Evolutionary conservation across 2,888 invertebrate genomes (phyloP), one percentile per base, ranked within the genome.

Genomic region (Eupithecia dodoneata): DNA sequence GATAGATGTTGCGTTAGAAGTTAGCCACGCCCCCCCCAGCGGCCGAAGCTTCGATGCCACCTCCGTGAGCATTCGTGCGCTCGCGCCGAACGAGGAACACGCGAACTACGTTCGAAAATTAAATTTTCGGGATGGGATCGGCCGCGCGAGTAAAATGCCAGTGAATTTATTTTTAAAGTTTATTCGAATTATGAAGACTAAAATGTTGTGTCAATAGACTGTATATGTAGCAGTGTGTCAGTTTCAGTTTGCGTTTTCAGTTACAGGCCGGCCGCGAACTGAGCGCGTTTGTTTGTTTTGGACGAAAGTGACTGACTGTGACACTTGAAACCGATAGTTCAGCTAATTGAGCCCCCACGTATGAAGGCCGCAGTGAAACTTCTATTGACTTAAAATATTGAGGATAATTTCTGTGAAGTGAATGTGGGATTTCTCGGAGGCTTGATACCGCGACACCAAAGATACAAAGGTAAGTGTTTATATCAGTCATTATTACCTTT

Each of bases 21-120:
- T 84, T 90, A 85, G 89, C 94, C 94, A 91, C 94, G 94, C 94
- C 94, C 89, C 84, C 84, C 87, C 84, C 84, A 83, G 85, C 88
- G 90, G 88, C 87, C 89, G 88, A 87, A 88, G 88, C 89, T 87
- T 88, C 86, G 91, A 91, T 87, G 90, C 94, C 94, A 91, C 94
- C 94, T 94, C 91, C 91, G 89, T 82, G 87, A 87, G 90, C 94
- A 95, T 94, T 95, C 92, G 94, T 93, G 94, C 94, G 94, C 94
- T 91, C 90, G 93, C 94, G 94, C 93, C 92, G 92, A 85, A 83
- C 85, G 85, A 88, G 88, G 81, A 83, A 88, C 91, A 93, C 94
- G 94, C 90, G 88, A 85, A 81, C 85, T 81, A 89, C 84, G 87
- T 85, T 83, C 81, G 82, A 86, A 85, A 81, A 87, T 87, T 86